Base-by-base conservation (phyloP, 2,113 vertebrate species). In the Oreochromis tanganicae region DNA sequence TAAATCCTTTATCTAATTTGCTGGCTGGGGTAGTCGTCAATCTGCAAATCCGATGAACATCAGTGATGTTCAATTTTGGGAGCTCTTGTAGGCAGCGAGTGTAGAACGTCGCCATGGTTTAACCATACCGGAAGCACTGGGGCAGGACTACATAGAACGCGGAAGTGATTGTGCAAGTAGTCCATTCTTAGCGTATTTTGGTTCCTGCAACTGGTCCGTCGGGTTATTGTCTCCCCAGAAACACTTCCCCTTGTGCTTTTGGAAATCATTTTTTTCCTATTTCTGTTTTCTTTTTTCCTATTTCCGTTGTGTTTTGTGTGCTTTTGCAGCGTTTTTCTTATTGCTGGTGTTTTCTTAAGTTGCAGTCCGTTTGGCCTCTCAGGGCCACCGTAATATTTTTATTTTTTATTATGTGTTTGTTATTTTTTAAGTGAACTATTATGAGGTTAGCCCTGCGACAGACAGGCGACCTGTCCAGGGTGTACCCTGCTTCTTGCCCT, bases 241-340 rank as follows among this genome's bases (percentile, higher is more conserved):
- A 61, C 57, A 61, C 27, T 32, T 61, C 27, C 27, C 27, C 57
- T 59, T 32, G 14, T 0, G 0, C 1, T 61, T 61, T 61, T 61
- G 57, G 8, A 32, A 61, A 17, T 59, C 8, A 9, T 1, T 32
- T 0, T 61, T 59, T 32, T 61, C 57, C 14, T 61, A 32, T 61
- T 32, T 61, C 5, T 32, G 57, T 59, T 59, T 59, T 32, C 3
- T 32, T 59, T 57, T 59, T 9, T 16, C 27, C 14, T 17, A 32
- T 59, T 59, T 59, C 27, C 27, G 0, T 5, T 17, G 0, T 59
- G 8, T 32, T 32, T 61, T 61, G 0, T 32, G 57, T 61, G 1
- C 0, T 61, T 61, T 61, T 61, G 14, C 27, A 61, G 14, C 0
- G 0, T 61, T 61, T 61, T 3, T 1, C 57, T 32, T 61, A 32